phyloP scores from a whole-genome alignment of 2,888 invertebrate genomes.

The Eutolmus rufibarbis region DNA sequence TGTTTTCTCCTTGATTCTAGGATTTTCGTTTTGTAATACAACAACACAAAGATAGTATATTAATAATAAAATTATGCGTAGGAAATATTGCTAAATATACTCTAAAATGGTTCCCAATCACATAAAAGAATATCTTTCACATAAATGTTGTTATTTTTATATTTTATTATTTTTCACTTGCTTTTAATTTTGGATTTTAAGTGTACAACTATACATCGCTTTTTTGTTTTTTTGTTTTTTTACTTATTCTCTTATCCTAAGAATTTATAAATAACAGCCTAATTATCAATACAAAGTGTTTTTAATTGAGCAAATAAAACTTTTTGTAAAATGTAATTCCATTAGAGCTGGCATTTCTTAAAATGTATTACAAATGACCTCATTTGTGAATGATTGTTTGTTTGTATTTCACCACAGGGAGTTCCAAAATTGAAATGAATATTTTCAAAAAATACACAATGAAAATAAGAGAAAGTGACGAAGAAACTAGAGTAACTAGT shows the following conservation, averaged over 20 bases:
- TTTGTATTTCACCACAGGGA: background rate
- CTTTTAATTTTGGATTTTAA: background rate
- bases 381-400: background rate
- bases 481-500: background rate
- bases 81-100: slow-evolving; percentile 3
- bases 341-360: background rate
- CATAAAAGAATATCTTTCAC: background rate
- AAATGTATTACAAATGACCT: background rate
- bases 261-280: slow-evolving; percentile 35
- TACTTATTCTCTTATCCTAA: background rate
- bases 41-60: slow-evolving; percentile 21
- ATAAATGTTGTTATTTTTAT: background rate
- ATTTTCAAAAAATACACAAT: background rate
- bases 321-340: slow-evolving; percentile 1
- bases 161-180: background rate
- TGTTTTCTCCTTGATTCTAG: slow-evolving; percentile 11
- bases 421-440: background rate
- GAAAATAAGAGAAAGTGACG: background rate
- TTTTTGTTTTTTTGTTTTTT: background rate
- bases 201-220: slow-evolving; percentile 4
- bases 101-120: slow-evolving; percentile 8
- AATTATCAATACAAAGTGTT: slow-evolving; percentile 24
- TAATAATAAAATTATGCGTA: background rate
- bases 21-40: slow-evolving; percentile 3
- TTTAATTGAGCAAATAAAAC: slow-evolving; percentile 27